A percentile compares a stretch with the other conserved stretches of the same genome.
These are phyloP conservation scores for Arrhopalites spinosus DNA, from an alignment of 2,888 invertebrate genomes.

Conservation along the genomic window DNA sequence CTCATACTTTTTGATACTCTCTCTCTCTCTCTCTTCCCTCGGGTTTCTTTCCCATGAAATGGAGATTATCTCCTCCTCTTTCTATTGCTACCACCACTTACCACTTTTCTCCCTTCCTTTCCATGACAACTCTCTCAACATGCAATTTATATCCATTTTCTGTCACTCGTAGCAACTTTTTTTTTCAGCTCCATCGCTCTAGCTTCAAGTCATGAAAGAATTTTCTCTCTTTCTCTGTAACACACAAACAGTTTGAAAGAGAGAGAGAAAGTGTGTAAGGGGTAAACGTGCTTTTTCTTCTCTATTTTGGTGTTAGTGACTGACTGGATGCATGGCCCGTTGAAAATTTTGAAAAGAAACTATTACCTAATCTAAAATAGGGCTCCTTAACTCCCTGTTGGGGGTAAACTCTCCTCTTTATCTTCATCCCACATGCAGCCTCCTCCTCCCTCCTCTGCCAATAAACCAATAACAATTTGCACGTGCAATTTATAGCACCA, in stretches of 20 bases:
- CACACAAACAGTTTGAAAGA: not conserved
- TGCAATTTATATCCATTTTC: conserved; percentile 33
- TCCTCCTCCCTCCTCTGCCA: no score
- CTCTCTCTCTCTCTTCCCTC: not conserved
- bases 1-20: not conserved
- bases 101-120: conserved; percentile 6
- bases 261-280: not conserved
- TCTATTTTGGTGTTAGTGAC: not conserved
- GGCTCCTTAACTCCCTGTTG: no score
- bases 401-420: no score
- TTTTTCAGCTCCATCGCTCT: not conserved
- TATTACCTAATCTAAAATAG: no score
- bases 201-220: conserved; percentile 8
- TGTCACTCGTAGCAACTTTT: conserved; percentile 13
- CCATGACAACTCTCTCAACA: conserved; percentile 33
- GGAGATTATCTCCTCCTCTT: conserved; percentile 26
- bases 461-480: conserved; percentile 9
- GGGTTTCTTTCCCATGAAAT: conserved; percentile 23
- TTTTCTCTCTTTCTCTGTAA: not conserved
- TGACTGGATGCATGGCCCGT: not conserved
- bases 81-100: not conserved
- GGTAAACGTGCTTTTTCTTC: not conserved
- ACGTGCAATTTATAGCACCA: conserved; percentile 15
- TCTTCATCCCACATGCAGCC: no score
- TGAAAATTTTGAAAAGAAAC: no score